Percentiles rank a stretch among this genome's conserved stretches.
Evolutionary conservation across 2,797 vertebrate species (phyloP).

Genomic region (Halcyon smyrnensis): DNA sequence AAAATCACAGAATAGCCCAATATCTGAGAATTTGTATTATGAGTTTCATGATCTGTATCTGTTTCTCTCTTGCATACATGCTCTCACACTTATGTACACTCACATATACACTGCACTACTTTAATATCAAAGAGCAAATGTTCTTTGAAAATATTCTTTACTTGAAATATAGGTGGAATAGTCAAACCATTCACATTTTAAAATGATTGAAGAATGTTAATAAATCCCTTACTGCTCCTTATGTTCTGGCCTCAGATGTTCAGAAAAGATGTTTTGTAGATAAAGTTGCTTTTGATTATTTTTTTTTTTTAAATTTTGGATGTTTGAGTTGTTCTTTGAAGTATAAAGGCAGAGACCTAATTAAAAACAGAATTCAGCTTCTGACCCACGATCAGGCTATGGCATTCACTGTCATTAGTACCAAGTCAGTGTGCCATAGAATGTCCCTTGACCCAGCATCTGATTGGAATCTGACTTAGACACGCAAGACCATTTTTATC

Average conservation of each 20-base stretch:
- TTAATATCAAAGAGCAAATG: neutral
- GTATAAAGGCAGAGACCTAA: neutral
- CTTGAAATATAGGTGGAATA: neutral
- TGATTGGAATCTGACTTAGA: neutral
- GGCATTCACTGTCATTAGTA: too few species aligned
- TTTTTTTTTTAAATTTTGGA: neutral
- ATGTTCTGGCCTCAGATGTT: neutral
- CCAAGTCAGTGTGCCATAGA: neutral
- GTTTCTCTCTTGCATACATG: accelerated
- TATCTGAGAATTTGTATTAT: neutral
- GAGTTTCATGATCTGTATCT: neutral
- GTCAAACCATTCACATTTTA: neutral
- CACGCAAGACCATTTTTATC: neutral
- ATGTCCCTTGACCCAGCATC: neutral
- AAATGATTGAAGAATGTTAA: neutral
- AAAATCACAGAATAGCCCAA: neutral
- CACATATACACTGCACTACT: neutral
- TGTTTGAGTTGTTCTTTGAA: neutral
- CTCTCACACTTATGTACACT: neutral
- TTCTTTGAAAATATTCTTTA: neutral
- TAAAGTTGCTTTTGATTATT: accelerated
- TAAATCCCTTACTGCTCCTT: neutral
- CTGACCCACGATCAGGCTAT: neutral
- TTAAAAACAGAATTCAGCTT: neutral
- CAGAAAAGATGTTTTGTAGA: neutral